Conservation (phyloP, 2,113 vertebrate genomes). For the Sylvia atricapilla region DNA sequence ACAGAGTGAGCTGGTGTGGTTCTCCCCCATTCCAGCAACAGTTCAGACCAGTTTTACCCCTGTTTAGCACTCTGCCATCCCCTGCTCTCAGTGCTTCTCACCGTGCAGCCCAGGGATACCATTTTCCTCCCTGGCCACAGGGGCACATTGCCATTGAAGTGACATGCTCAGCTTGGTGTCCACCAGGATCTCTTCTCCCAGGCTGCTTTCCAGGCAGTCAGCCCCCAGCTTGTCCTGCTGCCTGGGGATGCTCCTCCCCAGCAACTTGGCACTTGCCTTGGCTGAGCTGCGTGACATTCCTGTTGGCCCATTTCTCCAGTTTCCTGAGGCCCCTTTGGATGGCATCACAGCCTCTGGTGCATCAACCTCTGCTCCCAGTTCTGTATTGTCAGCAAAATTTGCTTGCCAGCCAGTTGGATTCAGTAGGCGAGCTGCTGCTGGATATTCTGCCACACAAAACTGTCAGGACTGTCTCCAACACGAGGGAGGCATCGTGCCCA, state of each 20-base stretch:
- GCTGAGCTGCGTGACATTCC: background rate
- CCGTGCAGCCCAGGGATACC: background rate
- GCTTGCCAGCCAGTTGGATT: background rate
- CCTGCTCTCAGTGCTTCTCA: background rate
- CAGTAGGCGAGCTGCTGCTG: background rate
- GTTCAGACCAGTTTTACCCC: background rate
- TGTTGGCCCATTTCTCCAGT: background rate
- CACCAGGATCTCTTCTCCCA: background rate
- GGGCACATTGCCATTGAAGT: background rate
- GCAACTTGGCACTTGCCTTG: background rate
- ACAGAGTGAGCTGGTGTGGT: background rate
- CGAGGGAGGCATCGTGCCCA: accelerated
- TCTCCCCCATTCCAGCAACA: background rate
- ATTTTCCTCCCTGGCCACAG: background rate
- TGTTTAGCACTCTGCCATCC: background rate
- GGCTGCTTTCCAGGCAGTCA: background rate
- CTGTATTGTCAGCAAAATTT: background rate
- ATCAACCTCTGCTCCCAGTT: background rate
- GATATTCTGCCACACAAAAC: background rate
- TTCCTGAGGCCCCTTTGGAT: accelerated
- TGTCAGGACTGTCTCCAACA: background rate
- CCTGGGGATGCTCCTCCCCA: background rate
- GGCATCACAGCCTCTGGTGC: background rate
- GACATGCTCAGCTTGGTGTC: background rate
- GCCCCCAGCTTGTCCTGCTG: background rate